Percentiles rank a stretch among this genome's conserved stretches.
Evolutionary conservation across 2,888 invertebrate species (phyloP).

Genomic region (Neoscelio sp.): DNA sequence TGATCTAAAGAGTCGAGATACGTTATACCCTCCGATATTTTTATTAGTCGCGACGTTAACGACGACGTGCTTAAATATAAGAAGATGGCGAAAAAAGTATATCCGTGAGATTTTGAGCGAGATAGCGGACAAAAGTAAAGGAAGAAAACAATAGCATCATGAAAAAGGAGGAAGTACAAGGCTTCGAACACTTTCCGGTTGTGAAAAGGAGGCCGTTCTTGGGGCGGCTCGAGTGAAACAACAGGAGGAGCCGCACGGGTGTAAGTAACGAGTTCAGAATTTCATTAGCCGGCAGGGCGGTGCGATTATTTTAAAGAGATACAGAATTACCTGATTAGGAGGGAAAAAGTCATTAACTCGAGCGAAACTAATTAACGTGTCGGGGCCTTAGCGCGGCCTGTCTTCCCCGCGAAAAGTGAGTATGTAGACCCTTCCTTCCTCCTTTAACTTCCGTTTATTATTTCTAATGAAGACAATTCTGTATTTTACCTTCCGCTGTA

Average conservation of each 20-base stretch:
- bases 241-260: constrained; percentile 75
- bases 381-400: constrained; percentile 73
- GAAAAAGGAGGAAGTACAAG: constrained; percentile 69
- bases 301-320: constrained; percentile 84
- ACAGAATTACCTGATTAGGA: constrained; percentile 84
- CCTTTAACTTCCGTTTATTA: constrained; percentile 53
- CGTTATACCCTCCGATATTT: constrained; percentile 30
- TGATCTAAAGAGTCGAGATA: too few species aligned
- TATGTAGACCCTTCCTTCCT: constrained; percentile 51
- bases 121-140: constrained; percentile 61
- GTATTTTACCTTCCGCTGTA: constrained; percentile 14
- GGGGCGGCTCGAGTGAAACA: constrained; percentile 68
- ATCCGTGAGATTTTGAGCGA: constrained; percentile 58
- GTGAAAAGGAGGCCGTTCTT: constrained; percentile 69
- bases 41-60: constrained; percentile 56
- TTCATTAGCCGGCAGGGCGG: constrained; percentile 83
- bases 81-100: constrained; percentile 52
- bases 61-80: constrained; percentile 53
- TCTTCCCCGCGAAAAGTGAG: constrained; percentile 59
- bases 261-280: constrained; percentile 83
- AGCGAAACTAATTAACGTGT: constrained; percentile 83
- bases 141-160: constrained; percentile 61
- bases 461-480: constrained; percentile 27
- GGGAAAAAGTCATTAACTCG: constrained; percentile 83
- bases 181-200: constrained; percentile 69